Evolutionary conservation across 2,113 vertebrate genomes (phyloP).

Genomic region (Anolis carolinensis): DNA sequence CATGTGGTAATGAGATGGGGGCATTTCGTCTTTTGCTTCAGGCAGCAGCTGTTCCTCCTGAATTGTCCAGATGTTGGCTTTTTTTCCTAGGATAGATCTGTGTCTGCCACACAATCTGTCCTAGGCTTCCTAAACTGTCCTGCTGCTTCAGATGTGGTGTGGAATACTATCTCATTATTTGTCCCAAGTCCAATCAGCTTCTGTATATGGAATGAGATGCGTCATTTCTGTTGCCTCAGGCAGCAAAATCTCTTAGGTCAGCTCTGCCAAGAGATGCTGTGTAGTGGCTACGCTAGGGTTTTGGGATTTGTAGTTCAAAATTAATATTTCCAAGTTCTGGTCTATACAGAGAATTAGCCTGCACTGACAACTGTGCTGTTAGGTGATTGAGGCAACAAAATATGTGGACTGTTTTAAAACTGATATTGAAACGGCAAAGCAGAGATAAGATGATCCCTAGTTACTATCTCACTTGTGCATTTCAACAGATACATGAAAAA

Average conservation of each 20-base stretch:
- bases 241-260: background rate
- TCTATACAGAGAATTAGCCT: background rate
- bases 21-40: too few relatives aligned
- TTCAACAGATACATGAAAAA: constrained; percentile 72
- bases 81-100: background rate
- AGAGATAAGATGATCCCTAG: constrained; percentile 74
- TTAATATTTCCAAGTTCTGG: too few relatives aligned
- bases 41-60: background rate
- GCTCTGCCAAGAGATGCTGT: background rate
- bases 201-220: background rate
- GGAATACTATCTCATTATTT: background rate
- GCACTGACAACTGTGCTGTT: background rate
- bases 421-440: constrained; percentile 71
- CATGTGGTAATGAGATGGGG: too few relatives aligned
- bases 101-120: background rate
- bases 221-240: background rate
- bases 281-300: too few relatives aligned
- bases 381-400: constrained; percentile 25
- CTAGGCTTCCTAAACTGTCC: background rate
- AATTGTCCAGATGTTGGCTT: background rate
- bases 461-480: constrained; percentile 63
- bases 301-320: background rate
- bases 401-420: constrained; percentile 72
- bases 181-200: too few relatives aligned
- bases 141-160: background rate